Conservation (phyloP, 2,888 invertebrate species). For the Colletes collaris region DNA sequence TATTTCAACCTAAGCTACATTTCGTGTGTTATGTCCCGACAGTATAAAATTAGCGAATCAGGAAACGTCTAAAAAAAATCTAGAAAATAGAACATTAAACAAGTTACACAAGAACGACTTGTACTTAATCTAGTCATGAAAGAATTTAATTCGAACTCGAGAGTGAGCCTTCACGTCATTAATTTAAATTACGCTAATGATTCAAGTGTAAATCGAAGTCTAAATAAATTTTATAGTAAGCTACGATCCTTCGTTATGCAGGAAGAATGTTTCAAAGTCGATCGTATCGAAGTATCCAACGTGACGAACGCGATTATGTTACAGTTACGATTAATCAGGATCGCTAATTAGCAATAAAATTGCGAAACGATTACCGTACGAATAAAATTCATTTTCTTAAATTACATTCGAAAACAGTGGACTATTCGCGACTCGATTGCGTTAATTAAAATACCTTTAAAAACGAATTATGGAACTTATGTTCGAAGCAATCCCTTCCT, state of each 20-base stretch:
- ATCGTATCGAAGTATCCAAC: background rate
- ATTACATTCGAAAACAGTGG: slow-evolving; percentile 11
- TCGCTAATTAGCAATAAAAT: slow-evolving; percentile 7
- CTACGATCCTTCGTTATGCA: background rate
- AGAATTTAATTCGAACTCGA: too few species aligned
- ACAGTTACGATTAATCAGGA: slow-evolving; percentile 10
- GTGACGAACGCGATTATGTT: background rate
- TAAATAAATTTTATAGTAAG: background rate
- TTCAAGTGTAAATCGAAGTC: background rate
- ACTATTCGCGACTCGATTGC: background rate
- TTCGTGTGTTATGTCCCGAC: background rate
- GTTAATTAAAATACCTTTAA: slow-evolving; percentile 5
- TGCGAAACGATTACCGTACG: slow-evolving; percentile 11
- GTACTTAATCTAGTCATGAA: too few species aligned
- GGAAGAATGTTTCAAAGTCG: slow-evolving; percentile 21
- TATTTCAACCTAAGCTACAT: background rate
- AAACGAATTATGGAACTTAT: slow-evolving; percentile 11
- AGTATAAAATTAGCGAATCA: too few species aligned
- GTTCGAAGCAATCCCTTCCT: slow-evolving; percentile 13
- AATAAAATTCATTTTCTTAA: slow-evolving; percentile 24
- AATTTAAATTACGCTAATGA: background rate
- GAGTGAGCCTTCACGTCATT: too few species aligned
- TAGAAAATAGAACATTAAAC: too few species aligned
- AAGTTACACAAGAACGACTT: too few species aligned
- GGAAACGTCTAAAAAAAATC: too few species aligned